phyloP scores from a whole-genome alignment of 2,797 vertebrate genomes.

The Hybognathus amarus region DNA sequence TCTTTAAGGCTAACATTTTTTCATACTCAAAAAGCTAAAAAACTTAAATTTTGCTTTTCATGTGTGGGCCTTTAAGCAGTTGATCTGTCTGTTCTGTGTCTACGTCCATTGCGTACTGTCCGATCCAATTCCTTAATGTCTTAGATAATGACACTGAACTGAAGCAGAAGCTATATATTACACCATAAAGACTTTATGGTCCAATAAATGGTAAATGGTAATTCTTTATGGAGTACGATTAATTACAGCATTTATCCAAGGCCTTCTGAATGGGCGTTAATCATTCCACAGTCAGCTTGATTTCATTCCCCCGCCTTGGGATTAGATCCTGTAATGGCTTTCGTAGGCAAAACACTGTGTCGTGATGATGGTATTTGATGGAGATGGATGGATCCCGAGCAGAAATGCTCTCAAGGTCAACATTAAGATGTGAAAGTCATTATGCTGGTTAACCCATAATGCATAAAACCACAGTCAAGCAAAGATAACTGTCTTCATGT shows the following conservation, averaged over 20 bases:
- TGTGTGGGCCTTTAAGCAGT: no score
- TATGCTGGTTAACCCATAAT: constrained; percentile 42
- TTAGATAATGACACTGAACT: not conserved
- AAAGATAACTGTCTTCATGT: constrained; percentile 16
- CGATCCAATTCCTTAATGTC: not conserved
- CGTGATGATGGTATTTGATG: constrained; percentile 39
- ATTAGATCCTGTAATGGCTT: constrained; percentile 38
- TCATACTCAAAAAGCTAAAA: no score
- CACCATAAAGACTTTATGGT: constrained; percentile 27
- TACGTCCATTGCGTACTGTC: no score
- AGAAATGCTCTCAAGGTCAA: constrained; percentile 35
- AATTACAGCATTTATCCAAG: constrained; percentile 5
- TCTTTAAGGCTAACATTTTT: no score
- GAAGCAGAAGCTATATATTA: constrained; percentile 30
- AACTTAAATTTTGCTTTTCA: no score
- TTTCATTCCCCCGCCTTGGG: constrained; percentile 5
- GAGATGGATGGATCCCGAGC: constrained; percentile 43
- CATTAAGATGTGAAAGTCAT: constrained; percentile 45
- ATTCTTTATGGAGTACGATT: constrained; percentile 37
- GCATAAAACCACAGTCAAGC: constrained; percentile 37
- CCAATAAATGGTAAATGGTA: constrained; percentile 42
- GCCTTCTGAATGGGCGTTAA: not conserved
- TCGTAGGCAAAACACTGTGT: constrained; percentile 27
- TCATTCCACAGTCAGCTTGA: not conserved
- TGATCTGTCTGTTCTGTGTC: no score